Conservation (phyloP, 2,888 invertebrate species). For the Lasius platythorax region DNA sequence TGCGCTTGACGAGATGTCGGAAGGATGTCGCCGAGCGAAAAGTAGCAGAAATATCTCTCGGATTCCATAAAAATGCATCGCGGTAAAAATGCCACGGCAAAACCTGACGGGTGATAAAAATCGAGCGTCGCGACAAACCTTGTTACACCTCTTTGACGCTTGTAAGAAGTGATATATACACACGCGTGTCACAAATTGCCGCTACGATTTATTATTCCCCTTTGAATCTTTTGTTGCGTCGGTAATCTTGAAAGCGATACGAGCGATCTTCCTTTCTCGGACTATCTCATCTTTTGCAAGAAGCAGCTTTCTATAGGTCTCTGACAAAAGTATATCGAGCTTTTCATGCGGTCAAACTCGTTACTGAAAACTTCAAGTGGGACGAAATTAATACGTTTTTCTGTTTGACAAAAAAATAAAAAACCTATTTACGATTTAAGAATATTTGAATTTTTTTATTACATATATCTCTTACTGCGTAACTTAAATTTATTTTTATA, state of each 20-base stretch:
- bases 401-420: neutral
- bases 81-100: conserved; percentile 19
- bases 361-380: neutral
- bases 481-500: neutral
- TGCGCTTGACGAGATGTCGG: conserved; percentile 23
- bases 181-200: conserved; percentile 28
- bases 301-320: neutral
- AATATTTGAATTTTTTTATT: neutral
- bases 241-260: conserved; percentile 40
- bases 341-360: conserved; percentile 17
- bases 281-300: neutral
- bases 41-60: conserved; percentile 20
- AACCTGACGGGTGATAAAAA: conserved; percentile 36
- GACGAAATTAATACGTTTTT: neutral
- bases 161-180: conserved; percentile 29
- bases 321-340: conserved; percentile 7
- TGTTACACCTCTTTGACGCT: conserved; percentile 47
- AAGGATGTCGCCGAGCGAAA: conserved; percentile 19
- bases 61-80: conserved; percentile 40
- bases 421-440: neutral
- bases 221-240: conserved; percentile 25
- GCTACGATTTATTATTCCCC: conserved; percentile 50
- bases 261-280: conserved; percentile 1
- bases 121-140: conserved; percentile 47
- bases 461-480: neutral